Evolutionary conservation across 2,113 vertebrate genomes (phyloP).

Genomic region (Centrocercus urophasianus): DNA sequence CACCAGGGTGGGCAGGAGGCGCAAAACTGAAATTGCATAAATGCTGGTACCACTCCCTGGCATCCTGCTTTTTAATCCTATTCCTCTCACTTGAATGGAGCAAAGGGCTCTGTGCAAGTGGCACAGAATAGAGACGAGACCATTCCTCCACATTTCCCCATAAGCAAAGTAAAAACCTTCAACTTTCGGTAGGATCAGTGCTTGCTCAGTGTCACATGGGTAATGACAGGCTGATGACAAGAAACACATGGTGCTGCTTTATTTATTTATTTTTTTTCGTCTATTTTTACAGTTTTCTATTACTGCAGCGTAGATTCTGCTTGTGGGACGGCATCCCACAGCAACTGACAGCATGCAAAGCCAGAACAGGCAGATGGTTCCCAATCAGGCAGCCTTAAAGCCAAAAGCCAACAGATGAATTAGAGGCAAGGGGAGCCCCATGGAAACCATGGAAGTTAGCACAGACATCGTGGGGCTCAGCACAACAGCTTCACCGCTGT

Average conservation of each 20-base stretch:
- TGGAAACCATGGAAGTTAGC: neutral
- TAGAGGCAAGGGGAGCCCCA: neutral
- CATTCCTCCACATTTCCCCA: neutral
- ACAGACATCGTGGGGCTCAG: neutral
- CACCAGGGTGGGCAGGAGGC: neutral
- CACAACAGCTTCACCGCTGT: neutral
- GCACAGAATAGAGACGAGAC: neutral
- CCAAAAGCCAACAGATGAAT: neutral
- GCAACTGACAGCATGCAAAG: neutral
- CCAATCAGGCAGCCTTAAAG: neutral
- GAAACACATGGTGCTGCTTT: neutral
- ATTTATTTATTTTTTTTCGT: neutral
- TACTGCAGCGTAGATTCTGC: neutral
- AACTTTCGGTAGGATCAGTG: neutral
- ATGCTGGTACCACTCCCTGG: neutral
- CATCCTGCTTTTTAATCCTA: neutral
- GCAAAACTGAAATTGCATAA: neutral
- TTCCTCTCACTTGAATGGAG: neutral
- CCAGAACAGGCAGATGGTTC: neutral
- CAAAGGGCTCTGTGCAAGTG: neutral
- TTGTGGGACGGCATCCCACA: neutral
- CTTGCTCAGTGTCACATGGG: neutral
- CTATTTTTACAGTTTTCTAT: neutral
- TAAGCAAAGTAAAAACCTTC: neutral
- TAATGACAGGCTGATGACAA: neutral